These are phyloP conservation scores for Drosophila leonis DNA, from an alignment of 2,888 invertebrate genomes.

Conservation along the genomic window DNA sequence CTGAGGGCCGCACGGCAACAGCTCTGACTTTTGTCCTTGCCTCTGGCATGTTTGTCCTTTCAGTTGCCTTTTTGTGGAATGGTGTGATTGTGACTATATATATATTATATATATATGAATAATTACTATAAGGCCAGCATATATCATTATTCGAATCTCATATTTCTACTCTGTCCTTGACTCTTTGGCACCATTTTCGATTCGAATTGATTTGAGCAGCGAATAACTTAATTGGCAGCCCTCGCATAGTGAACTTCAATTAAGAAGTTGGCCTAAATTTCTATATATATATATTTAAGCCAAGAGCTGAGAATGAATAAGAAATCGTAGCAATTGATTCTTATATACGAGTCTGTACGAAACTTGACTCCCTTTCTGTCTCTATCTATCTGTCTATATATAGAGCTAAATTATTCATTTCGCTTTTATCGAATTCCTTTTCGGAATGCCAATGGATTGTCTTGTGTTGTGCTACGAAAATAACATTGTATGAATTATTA, in stretches of 20 bases:
- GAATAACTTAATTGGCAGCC: constrained; percentile 2
- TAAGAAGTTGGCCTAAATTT: constrained; percentile 17
- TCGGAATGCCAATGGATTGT: constrained; percentile 39
- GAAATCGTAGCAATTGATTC: constrained; percentile 32
- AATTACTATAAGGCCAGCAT: constrained; percentile 17
- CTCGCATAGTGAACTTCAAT: constrained; percentile 22
- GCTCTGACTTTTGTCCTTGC: constrained; percentile 75
- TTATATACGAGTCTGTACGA: background rate
- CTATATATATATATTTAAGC: background rate
- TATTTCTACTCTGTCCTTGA: background rate
- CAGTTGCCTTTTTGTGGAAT: constrained; percentile 21
- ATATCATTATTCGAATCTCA: background rate
- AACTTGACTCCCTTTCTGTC: background rate
- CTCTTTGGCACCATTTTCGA: background rate
- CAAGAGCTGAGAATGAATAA: constrained; percentile 4
- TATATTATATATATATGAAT: constrained; percentile 18
- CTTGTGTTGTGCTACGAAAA: constrained; percentile 31
- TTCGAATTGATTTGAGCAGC: no score
- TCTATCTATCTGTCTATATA: background rate
- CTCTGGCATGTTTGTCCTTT: constrained; percentile 74
- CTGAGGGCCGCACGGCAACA: constrained; percentile 48
- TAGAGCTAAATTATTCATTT: constrained; percentile 48
- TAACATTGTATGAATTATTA: constrained; percentile 62
- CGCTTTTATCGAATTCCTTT: constrained; percentile 47
- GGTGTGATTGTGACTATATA: background rate